A percentile compares a stretch with the other conserved stretches of the same genome.
Conservation (phyloP, 53 echinoderm and acorn worm genomes). For the Echinometra lucunter region DNA sequence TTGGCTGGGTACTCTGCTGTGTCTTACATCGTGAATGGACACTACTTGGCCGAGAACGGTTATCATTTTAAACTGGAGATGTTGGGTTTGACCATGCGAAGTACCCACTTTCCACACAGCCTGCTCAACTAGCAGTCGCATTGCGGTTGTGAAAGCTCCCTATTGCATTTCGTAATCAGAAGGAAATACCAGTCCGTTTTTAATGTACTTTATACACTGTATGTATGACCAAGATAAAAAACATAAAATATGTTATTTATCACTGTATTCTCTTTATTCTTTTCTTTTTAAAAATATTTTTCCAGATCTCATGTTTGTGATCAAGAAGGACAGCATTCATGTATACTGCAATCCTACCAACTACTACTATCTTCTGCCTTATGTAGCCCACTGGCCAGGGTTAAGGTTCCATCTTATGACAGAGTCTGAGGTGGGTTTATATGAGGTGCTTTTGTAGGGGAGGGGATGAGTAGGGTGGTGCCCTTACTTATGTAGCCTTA, state of each 20-base stretch:
- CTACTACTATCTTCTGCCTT: conserved; percentile 91
- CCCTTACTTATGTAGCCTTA: conserved; percentile 68
- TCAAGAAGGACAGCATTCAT: conserved; percentile 88
- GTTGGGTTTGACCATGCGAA: too few relatives aligned
- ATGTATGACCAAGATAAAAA: not conserved
- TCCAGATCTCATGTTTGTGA: conserved; percentile 86
- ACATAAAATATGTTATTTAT: too few relatives aligned
- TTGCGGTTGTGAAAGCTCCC: not conserved
- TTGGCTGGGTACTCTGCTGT: too few relatives aligned
- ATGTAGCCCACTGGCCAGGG: conserved; percentile 93
- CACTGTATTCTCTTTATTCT: not conserved
- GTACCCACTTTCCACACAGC: too few relatives aligned
- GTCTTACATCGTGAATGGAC: too few relatives aligned
- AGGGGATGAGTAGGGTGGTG: not conserved
- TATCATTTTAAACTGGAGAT: too few relatives aligned
- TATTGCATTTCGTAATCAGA: not conserved
- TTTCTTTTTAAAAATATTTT: not conserved
- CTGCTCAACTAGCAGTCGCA: too few relatives aligned
- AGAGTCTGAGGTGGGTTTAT: conserved; percentile 78
- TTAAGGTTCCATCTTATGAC: conserved; percentile 88
- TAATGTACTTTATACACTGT: not conserved
- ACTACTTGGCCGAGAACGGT: too few relatives aligned
- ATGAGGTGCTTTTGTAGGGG: not conserved
- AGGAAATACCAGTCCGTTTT: not conserved
- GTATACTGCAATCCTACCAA: conserved; percentile 94